Evolutionary conservation across 2,113 vertebrate genomes (phyloP).

Genomic region (Muscicapa adusta): DNA sequence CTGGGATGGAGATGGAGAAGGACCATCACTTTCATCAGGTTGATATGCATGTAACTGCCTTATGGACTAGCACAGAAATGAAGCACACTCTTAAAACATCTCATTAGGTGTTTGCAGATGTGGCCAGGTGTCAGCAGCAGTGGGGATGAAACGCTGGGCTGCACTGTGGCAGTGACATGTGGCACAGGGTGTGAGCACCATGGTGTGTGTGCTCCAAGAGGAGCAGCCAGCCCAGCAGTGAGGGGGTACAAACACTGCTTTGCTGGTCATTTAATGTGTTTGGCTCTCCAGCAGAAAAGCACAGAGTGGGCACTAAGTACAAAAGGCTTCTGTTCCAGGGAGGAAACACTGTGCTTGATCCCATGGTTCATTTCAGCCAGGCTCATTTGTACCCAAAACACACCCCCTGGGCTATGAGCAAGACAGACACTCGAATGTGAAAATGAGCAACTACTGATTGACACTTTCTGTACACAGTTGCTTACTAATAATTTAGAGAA

Average conservation of each 20-base stretch:
- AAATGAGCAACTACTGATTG: not conserved
- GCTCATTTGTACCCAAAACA: not conserved
- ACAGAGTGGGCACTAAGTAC: not conserved
- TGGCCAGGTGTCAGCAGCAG: not conserved
- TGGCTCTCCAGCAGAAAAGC: not conserved
- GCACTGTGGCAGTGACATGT: not conserved
- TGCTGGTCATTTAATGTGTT: not conserved
- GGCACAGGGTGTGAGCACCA: not conserved
- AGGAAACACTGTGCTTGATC: not conserved
- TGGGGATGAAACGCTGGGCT: not conserved
- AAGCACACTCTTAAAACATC: not conserved
- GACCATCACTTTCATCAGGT: not conserved
- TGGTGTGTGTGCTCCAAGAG: fast-evolving
- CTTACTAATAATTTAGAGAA: conserved; percentile 55
- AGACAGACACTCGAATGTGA: not conserved
- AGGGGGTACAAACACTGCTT: not conserved
- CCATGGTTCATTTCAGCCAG: not conserved
- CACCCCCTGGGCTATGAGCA: not conserved
- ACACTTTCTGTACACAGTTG: conserved; percentile 8
- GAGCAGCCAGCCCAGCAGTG: not conserved
- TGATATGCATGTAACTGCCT: not conserved
- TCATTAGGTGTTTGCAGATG: not conserved
- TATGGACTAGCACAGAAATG: not conserved
- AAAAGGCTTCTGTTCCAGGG: not conserved
- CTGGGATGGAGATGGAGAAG: not conserved